Evolutionary conservation across 1,140 invertebrate genomes (phyloP), one percentile per base, ranked within the genome.

Genomic region (Venustaconcha ellipsiformis): DNA sequence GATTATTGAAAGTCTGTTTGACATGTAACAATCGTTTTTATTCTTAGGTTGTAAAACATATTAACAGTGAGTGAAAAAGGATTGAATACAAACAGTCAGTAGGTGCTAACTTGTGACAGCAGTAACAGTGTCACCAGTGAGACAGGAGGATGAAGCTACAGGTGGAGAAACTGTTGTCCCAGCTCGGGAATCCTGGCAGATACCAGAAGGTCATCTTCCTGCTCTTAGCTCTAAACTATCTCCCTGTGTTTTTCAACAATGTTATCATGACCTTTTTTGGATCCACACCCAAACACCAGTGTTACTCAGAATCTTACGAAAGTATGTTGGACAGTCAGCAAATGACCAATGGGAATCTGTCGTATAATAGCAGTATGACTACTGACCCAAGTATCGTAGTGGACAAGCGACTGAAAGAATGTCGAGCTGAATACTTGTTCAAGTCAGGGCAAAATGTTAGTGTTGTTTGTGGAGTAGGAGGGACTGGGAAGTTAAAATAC

Each of bases 231-330:
- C 74, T 82, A 11, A 85, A 85, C 74, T 82, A 82, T 60, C 82
- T 81, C 64, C 82, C 82, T 3, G 57, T 83, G 20, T 78, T 83
- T 6, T 83, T 82, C 72, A 83, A 85, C 64, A 78, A 82, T 77
- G 72, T 85, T 3, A 72, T 80, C 56, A 83, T 83, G 80, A 80
- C 82, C 2, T 83, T 85, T 63, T 81, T 80, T 67, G 80, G 82
- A 26, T 70, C 74, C 62, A 72, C 72, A 18, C 74, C 74, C 15
- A 78, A 72, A 15, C 68, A 78, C 69, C 26, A 78, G 65, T 82
- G 81, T 69, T 63, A 72, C 23, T 74, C 75, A 56, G 70, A 56
- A 8, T 20, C 14, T 17, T 72, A 70, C 23, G 58, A 48, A 65
- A 65, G 15, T n/a, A 20, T 18, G 18, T 15, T 17, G 17, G 56